Conservation (phyloP, 2,797 vertebrate species). For the Schizothorax lantsangensis region DNA sequence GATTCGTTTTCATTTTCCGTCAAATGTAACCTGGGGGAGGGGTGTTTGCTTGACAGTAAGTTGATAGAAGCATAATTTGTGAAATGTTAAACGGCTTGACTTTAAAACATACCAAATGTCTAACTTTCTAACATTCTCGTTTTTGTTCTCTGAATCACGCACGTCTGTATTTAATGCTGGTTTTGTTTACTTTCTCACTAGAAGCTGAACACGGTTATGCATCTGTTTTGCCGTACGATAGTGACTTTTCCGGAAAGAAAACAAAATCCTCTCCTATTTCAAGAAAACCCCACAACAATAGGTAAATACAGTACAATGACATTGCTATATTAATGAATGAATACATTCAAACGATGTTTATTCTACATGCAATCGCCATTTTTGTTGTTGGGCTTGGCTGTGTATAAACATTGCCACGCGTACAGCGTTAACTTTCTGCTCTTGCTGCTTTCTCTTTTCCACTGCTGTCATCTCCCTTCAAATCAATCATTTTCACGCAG, state of each 20-base stretch:
- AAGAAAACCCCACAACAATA: constrained; percentile 94
- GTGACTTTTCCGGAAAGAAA: constrained; percentile 95
- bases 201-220: constrained; percentile 99
- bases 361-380: constrained; percentile 73
- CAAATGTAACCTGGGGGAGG: background rate
- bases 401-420: constrained; percentile 94
- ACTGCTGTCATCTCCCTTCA: constrained; percentile 30
- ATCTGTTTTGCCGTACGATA: constrained; percentile 94
- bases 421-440: constrained; percentile 84
- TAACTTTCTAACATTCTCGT: background rate
- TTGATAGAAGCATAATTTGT: background rate
- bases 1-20: background rate
- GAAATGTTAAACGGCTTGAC: background rate
- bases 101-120: constrained; percentile 17
- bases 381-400: constrained; percentile 85
- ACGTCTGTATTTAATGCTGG: constrained; percentile 54
- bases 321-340: background rate
- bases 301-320: constrained; percentile 78
- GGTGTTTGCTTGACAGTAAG: constrained; percentile 23
- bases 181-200: constrained; percentile 72
- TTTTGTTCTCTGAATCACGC: background rate
- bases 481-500: background rate
- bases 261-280: constrained; percentile 90
- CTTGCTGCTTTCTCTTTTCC: constrained; percentile 55
- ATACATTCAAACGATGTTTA: constrained; percentile 50